These are phyloP conservation scores for Eurytoma adleriae DNA, from an alignment of 2,888 invertebrate species.

Conservation along the genomic window DNA sequence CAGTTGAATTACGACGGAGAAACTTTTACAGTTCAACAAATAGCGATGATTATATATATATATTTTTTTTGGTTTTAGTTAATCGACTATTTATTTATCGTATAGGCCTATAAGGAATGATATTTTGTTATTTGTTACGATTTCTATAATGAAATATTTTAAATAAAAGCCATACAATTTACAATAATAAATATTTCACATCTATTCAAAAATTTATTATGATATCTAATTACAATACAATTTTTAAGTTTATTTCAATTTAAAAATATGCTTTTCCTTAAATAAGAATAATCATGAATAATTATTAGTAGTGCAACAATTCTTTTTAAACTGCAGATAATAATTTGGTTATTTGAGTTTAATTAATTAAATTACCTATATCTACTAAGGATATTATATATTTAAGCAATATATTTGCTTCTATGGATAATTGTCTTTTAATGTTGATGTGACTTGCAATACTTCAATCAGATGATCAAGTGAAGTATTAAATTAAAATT, in stretches of 20 bases:
- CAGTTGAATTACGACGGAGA: conserved; percentile 49
- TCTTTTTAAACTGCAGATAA: conserved; percentile 7
- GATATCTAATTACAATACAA: conserved; percentile 31
- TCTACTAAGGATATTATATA: conserved; percentile 18
- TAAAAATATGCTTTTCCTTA: conserved; percentile 48
- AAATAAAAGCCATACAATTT: conserved; percentile 44
- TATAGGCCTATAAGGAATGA: conserved; percentile 47
- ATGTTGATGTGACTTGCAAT: conserved; percentile 22
- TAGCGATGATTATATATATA: conserved; percentile 42
- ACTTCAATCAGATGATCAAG: conserved; percentile 20
- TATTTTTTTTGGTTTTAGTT: conserved; percentile 10
- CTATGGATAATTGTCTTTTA: conserved; percentile 34
- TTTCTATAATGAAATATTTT: conserved; percentile 11
- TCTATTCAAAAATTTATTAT: conserved; percentile 35
- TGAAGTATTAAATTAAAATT: conserved; percentile 21
- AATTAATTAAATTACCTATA: conserved; percentile 24
- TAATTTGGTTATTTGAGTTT: conserved; percentile 11
- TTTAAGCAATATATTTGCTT: conserved; percentile 5
- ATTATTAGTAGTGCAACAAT: conserved; percentile 36
- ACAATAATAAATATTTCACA: conserved; percentile 37
- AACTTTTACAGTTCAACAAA: conserved; percentile 46
- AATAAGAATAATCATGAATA: conserved; percentile 23
- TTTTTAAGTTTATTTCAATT: conserved; percentile 33
- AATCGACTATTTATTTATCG: conserved; percentile 46
- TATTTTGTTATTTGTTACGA: conserved; percentile 23